These are phyloP conservation scores for Acestrorhynchus altus DNA, from an alignment of 2,797 vertebrate species.

Conservation along the genomic window DNA sequence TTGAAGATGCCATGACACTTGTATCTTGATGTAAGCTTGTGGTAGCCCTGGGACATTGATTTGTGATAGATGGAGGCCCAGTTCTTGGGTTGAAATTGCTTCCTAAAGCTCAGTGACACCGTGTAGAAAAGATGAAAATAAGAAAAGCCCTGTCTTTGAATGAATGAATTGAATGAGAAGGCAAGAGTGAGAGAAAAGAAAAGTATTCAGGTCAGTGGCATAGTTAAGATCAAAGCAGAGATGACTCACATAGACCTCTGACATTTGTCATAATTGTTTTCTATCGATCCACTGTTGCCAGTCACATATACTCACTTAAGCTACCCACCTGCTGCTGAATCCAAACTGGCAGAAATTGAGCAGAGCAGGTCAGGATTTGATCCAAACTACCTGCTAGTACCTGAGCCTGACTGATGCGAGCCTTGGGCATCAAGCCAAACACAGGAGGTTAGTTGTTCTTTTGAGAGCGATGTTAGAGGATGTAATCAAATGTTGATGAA, in stretches of 20 bases:
- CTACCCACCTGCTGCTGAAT: neutral
- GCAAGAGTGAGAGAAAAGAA: neutral
- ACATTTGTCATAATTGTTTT: conserved; percentile 58
- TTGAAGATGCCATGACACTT: too few species aligned
- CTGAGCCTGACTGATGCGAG: neutral
- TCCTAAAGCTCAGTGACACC: too few species aligned
- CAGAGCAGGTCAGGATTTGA: conserved; percentile 8
- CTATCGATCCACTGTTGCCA: conserved; percentile 46
- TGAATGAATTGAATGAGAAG: neutral
- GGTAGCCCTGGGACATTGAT: too few species aligned
- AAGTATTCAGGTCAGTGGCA: neutral
- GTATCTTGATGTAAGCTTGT: too few species aligned
- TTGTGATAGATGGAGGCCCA: too few species aligned
- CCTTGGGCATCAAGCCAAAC: neutral
- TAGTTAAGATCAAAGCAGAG: conserved; percentile 26
- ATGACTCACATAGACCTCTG: conserved; percentile 40
- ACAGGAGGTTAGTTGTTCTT: neutral
- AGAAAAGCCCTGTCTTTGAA: neutral
- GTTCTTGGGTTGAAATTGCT: too few species aligned
- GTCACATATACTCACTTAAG: conserved; percentile 34
- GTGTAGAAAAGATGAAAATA: neutral
- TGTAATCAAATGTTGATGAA: too few species aligned
- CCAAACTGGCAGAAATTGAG: conserved; percentile 18
- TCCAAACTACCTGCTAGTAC: conserved; percentile 11
- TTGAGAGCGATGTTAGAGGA: neutral